Percentiles rank a stretch among this genome's conserved stretches.
These are phyloP conservation scores for Poecilia wingei DNA, from an alignment of 2,797 vertebrate species.

Conservation along the genomic window DNA sequence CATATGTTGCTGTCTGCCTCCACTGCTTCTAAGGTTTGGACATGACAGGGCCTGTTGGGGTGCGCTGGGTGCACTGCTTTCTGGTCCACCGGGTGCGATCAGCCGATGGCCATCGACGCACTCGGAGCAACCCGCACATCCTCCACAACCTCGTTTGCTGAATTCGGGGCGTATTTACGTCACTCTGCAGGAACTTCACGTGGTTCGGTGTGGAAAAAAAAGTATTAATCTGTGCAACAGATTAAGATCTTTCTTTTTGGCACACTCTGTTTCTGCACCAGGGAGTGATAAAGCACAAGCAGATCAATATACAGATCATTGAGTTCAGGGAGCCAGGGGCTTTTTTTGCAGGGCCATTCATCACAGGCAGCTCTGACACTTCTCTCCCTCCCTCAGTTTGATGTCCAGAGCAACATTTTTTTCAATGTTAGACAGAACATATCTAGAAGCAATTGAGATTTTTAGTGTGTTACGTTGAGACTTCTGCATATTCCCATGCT, in stretches of 20 bases:
- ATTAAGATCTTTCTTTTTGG: slow-evolving; percentile 13
- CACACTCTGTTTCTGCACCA: slow-evolving; percentile 21
- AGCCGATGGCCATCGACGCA: slow-evolving; percentile 62
- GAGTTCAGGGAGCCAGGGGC: slow-evolving; percentile 50
- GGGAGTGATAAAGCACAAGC: slow-evolving; percentile 66
- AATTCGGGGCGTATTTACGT: slow-evolving; percentile 2
- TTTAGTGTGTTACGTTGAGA: slow-evolving; percentile 4
- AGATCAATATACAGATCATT: slow-evolving; percentile 72
- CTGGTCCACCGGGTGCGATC: slow-evolving; percentile 60
- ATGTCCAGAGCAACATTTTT: slow-evolving; percentile 10
- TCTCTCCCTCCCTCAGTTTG: slow-evolving; percentile 13
- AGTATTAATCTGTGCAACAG: neutral
- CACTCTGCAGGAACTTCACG: slow-evolving; percentile 6
- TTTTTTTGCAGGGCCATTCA: slow-evolving; percentile 54
- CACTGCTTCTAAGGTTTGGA: slow-evolving; percentile 43
- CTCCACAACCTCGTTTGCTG: slow-evolving; percentile 46
- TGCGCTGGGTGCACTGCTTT: slow-evolving; percentile 50
- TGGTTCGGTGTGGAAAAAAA: neutral
- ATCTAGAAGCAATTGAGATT: slow-evolving; percentile 1
- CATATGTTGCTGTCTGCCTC: slow-evolving; percentile 49
- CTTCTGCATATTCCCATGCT: neutral
- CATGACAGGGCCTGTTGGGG: slow-evolving; percentile 57
- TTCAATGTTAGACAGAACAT: slow-evolving; percentile 8
- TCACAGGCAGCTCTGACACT: slow-evolving; percentile 54
- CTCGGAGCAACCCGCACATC: slow-evolving; percentile 67